Percentiles rank a stretch among this genome's conserved stretches.
Evolutionary conservation across 2,888 invertebrate species (phyloP).

Genomic region (Brachynemurus nebulosus): DNA sequence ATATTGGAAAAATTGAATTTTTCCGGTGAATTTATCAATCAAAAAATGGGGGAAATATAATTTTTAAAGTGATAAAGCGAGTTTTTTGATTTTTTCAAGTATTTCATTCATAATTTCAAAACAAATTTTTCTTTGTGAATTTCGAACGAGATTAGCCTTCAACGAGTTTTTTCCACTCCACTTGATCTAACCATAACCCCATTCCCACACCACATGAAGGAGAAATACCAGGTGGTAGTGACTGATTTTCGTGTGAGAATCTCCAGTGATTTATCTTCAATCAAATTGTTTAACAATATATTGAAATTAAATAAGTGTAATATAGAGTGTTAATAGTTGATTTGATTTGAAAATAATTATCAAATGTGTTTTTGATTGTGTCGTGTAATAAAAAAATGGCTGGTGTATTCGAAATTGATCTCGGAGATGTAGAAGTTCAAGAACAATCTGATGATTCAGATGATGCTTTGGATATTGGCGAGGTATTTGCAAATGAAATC

Average conservation of each 20-base stretch:
- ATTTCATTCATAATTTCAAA: too few species aligned
- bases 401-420: conserved; percentile 88
- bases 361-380: conserved; percentile 7
- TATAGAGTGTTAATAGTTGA: not conserved
- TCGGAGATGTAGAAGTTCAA: conserved; percentile 55
- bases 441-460: conserved; percentile 58
- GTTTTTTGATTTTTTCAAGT: too few species aligned
- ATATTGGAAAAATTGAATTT: too few species aligned
- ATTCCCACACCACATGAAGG: conserved; percentile 2
- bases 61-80: too few species aligned
- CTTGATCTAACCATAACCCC: conserved; percentile 8
- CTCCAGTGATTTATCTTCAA: not conserved
- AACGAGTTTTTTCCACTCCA: not conserved
- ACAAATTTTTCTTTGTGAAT: too few species aligned
- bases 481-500: conserved; percentile 42
- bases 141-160: not conserved
- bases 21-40: too few species aligned
- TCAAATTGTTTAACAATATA: not conserved
- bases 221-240: not conserved
- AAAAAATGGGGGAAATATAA: too few species aligned
- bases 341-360: not conserved
- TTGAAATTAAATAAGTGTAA: not conserved
- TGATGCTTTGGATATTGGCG: conserved; percentile 76
- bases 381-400: conserved; percentile 39
- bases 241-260: not conserved